Conservation (phyloP, 2,888 invertebrate species). For the Plebejus anna region DNA sequence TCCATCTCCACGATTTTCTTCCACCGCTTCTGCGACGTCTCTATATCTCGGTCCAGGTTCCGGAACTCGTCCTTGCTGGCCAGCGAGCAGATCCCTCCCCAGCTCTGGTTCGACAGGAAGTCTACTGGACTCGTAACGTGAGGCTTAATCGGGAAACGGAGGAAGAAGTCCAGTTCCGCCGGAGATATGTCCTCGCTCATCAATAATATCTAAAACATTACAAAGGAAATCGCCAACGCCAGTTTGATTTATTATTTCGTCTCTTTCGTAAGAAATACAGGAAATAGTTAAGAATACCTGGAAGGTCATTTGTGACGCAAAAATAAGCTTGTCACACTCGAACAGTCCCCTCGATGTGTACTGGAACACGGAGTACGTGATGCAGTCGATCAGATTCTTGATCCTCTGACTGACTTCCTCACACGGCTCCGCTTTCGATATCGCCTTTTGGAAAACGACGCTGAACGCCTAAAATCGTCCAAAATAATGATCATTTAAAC, state of each 20-base stretch:
- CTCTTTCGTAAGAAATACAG: too few species aligned
- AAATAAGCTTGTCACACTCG: conserved; percentile 97
- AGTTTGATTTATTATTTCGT: not conserved
- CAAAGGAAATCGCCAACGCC: not conserved
- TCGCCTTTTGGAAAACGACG: conserved; percentile 98
- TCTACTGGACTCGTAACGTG: conserved; percentile 97
- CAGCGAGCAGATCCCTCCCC: conserved; percentile 97
- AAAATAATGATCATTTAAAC: not conserved
- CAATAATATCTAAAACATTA: conserved; percentile 84
- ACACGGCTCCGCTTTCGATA: conserved; percentile 91
- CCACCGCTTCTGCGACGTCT: conserved; percentile 98
- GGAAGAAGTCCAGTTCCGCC: conserved; percentile 93
- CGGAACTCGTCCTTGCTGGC: conserved; percentile 94
- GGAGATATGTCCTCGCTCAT: conserved; percentile 92
- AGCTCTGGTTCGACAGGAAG: conserved; percentile 93
- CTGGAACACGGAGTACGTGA: conserved; percentile 95
- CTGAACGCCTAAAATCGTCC: conserved; percentile 89
- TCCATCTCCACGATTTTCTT: conserved; percentile 97
- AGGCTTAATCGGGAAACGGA: conserved; percentile 94
- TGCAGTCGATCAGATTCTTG: conserved; percentile 94
- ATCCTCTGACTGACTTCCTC: conserved; percentile 89
- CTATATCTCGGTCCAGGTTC: conserved; percentile 96
- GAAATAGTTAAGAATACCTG: conserved; percentile 78
- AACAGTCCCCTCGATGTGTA: conserved; percentile 97
- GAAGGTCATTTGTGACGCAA: conserved; percentile 97